Base-by-base conservation (phyloP, 1,140 invertebrate species). In the Drosophila arawakana region DNA sequence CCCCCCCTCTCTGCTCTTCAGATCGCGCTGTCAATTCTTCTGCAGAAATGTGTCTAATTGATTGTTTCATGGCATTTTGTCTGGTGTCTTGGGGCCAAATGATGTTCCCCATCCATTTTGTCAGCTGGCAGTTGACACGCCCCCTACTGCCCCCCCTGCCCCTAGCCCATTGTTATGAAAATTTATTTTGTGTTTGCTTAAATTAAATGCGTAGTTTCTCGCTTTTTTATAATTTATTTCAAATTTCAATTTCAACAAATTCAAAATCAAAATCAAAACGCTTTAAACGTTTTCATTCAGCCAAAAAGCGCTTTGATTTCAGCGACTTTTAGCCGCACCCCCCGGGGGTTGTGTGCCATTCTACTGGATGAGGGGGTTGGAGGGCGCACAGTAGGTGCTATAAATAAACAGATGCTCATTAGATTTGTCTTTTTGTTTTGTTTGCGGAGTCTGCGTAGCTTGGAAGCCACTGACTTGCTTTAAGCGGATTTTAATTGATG, bases 401-500 rank as follows among this genome's bases (percentile, higher is more conserved):
- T 74, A 69, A 74, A 74, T 70, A 74, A 74, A 62, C 43, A 55
- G 63, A 76, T 70, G 71, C 72, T 82, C 73, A 74, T 68, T 63
- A 54, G 52, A 62, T 15, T 35, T 50, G 10, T 50, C 25, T 50
- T 49, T 39, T 35, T 46, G 13, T 41, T 8, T 60, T 10, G 6
- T 18, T 8, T 15, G 13, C 15, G 10, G 2, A 43, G 30, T 18
- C 50, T 76, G 82, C 81, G 83, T 86, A 84, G 78, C 78, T 74
- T 85, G 81, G 81, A 71, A 84, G 81, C 81, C 75, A 74, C 6
- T 60, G 57, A 59, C 50, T 58, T 62, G 47, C 63, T 63, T 60
- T 88, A 83, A 86, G 82, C 83, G 69, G 82, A 21, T 86, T 86
- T 88, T 88, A 86, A 86, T 83, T 86, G 80, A 81, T 77, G 80